Conservation (phyloP, 2,888 invertebrate genomes). For the Hyposoter didymator region DNA sequence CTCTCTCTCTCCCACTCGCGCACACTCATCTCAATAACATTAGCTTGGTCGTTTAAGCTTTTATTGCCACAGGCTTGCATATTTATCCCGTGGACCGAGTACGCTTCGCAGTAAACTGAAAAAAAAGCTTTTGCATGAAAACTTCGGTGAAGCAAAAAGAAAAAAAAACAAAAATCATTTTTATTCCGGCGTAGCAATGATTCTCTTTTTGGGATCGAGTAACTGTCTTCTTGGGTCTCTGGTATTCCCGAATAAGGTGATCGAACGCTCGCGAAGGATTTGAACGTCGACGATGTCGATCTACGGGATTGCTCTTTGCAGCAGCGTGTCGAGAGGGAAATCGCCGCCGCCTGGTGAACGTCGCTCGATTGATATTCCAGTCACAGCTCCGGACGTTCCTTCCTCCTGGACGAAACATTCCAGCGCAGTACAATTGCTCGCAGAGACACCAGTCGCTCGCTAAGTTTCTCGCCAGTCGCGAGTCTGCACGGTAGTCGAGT, state of each 20-base stretch:
- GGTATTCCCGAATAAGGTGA: slow-evolving; percentile 40
- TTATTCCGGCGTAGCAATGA: not conserved
- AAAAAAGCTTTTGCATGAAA: slow-evolving; percentile 41
- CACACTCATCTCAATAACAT: slow-evolving; percentile 82
- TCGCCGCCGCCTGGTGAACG: slow-evolving; percentile 79
- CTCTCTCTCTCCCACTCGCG: slow-evolving; percentile 37
- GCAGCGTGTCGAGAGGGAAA: slow-evolving; percentile 75
- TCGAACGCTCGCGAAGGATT: slow-evolving; percentile 28
- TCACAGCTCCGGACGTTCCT: slow-evolving; percentile 82
- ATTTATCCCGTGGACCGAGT: slow-evolving; percentile 71
- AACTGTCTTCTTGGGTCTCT: slow-evolving; percentile 2
- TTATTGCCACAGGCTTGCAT: slow-evolving; percentile 74
- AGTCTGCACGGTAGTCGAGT: slow-evolving; percentile 65
- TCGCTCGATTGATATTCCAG: slow-evolving; percentile 80
- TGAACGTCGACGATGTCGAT: slow-evolving; percentile 30
- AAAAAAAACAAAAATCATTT: slow-evolving; percentile 4
- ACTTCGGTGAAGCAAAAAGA: not conserved
- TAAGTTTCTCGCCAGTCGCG: slow-evolving; percentile 78
- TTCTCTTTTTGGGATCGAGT: slow-evolving; percentile 24
- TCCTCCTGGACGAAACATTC: slow-evolving; percentile 81
- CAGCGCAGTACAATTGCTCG: slow-evolving; percentile 77
- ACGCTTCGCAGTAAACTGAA: slow-evolving; percentile 16
- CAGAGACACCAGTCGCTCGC: slow-evolving; percentile 77
- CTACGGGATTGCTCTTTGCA: slow-evolving; percentile 38
- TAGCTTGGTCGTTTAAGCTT: slow-evolving; percentile 80